phyloP scores from a whole-genome alignment of 2,797 vertebrate species.

The Anisognathus igniventris region DNA sequence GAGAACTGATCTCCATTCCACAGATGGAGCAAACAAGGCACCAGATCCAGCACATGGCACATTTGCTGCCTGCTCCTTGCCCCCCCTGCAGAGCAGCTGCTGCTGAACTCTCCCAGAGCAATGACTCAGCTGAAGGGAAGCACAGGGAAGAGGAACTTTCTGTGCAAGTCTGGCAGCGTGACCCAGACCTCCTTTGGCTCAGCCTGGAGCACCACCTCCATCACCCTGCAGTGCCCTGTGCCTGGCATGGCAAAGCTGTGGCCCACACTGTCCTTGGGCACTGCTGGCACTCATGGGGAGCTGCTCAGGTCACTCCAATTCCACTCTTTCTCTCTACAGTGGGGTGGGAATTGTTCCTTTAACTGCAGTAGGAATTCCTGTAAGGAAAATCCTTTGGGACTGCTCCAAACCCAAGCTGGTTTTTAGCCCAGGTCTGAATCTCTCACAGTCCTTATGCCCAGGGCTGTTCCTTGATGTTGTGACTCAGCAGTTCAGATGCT shows the following conservation, averaged over 20 bases:
- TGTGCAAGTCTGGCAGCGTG: background rate
- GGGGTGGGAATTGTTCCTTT: background rate
- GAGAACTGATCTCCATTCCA: background rate
- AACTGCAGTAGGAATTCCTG: background rate
- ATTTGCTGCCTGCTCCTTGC: background rate
- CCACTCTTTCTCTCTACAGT: background rate
- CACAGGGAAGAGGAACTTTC: background rate
- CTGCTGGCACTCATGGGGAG: background rate
- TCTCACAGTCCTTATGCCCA: background rate
- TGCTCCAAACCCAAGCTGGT: background rate
- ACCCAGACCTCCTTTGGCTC: background rate
- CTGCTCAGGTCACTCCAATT: background rate
- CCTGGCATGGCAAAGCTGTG: background rate
- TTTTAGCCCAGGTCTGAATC: background rate
- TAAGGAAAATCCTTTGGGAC: background rate
- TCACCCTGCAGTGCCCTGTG: background rate
- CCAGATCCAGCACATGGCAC: background rate
- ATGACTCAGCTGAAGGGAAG: background rate
- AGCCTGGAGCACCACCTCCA: background rate
- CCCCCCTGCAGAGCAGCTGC: background rate
- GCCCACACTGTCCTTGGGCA: background rate
- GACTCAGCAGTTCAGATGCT: background rate
- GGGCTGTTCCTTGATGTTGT: accelerated
- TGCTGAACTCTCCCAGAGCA: background rate
- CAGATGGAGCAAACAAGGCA: background rate